A percentile compares a stretch with the other conserved stretches of the same genome.
Evolutionary conservation across 2,797 vertebrate genomes (phyloP).

Genomic region (Pteropus rufus): DNA sequence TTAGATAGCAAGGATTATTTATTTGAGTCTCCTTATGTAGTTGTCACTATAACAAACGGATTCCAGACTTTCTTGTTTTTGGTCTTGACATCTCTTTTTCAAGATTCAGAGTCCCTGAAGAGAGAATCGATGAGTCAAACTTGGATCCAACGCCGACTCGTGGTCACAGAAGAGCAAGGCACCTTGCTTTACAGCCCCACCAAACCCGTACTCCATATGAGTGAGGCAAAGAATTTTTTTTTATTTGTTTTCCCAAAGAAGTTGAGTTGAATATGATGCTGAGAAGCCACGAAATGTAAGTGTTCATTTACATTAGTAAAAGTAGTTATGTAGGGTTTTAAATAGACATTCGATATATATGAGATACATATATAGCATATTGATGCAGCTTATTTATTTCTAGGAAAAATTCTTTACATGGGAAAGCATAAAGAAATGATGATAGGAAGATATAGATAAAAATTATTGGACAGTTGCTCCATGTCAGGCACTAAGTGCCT

Average conservation of each 20-base stretch:
- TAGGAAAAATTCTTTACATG: background rate
- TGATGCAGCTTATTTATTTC: background rate
- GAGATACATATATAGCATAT: background rate
- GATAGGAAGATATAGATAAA: background rate
- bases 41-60: background rate
- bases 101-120: background rate
- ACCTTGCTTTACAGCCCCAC: background rate
- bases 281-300: background rate
- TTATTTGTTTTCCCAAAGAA: constrained; percentile 4
- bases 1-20: background rate
- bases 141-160: background rate
- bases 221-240: background rate
- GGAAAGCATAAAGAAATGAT: background rate
- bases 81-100: background rate
- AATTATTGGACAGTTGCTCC: background rate
- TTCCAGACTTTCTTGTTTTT: background rate
- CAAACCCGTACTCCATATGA: background rate
- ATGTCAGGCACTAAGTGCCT: background rate
- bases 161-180: background rate
- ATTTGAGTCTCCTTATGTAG: background rate
- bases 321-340: background rate
- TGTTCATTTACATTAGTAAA: background rate
- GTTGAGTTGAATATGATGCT: background rate
- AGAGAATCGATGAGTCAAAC: background rate
- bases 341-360: background rate